Conservation (phyloP, 2,113 vertebrate genomes). For the Todiramphus chloris region DNA sequence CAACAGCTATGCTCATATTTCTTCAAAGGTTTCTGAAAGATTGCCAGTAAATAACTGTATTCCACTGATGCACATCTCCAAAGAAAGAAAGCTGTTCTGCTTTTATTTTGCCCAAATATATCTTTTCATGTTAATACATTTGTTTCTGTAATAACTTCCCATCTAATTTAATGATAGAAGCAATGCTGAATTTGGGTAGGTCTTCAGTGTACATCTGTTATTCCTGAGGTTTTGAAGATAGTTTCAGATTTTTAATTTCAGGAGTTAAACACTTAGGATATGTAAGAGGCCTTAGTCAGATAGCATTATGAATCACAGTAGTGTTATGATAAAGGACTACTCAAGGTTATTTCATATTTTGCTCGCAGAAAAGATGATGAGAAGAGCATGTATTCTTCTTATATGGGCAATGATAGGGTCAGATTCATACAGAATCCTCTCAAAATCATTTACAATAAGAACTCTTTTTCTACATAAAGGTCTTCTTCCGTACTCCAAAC, state of each 20-base stretch:
- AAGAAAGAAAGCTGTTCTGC: background rate
- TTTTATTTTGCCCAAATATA: background rate
- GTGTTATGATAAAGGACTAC: background rate
- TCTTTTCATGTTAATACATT: background rate
- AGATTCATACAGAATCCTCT: background rate
- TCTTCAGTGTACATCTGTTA: background rate
- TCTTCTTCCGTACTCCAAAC: background rate
- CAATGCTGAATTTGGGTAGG: fast-evolving
- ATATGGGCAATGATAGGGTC: background rate
- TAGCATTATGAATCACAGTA: background rate
- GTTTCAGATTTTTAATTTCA: background rate
- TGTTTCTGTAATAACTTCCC: background rate
- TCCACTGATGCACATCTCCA: background rate
- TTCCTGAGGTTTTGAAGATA: background rate
- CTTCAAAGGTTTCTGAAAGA: background rate
- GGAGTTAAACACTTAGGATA: background rate
- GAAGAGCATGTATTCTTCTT: background rate
- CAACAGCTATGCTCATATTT: background rate
- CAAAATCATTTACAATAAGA: background rate
- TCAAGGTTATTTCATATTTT: background rate
- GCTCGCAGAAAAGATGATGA: background rate
- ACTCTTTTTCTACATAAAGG: background rate
- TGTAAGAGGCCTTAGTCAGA: background rate
- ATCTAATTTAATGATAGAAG: background rate
- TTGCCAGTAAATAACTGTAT: background rate